Base-by-base conservation (phyloP, 2,797 vertebrate genomes). In the Melanotaenia nigrans region DNA sequence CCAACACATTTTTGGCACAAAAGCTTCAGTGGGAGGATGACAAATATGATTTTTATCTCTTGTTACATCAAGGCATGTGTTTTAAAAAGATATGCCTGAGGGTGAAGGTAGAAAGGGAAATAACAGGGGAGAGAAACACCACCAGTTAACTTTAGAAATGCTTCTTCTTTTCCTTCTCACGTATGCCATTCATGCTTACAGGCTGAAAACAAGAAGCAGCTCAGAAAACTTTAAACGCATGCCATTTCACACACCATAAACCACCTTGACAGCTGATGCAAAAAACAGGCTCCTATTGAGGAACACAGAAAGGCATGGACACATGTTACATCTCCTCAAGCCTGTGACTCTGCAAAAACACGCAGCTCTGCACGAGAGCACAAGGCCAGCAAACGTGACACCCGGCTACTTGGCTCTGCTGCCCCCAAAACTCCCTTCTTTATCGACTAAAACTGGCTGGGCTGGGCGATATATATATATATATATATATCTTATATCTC, bases 331-430 rank as follows among this genome's bases (percentile, higher is more conserved):
- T 53, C 56, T 12, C 73, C 61, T 42, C 28, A 35, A 63, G 63
- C 38, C 65, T 38, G 73, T 25, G 58, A 73, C 25, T 56, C 60
- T 38, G 55, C 38, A 38, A 35, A 55, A 73, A 61, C 45, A 63
- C 25, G 54, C 70, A 69, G 67, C 75, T 60, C 54, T 18, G 59
- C 35, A 33, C 1, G 40, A 57, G 61, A 51, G 70, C 85, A 86
- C 80, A 84, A 60, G 82, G 80, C 53, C 0, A 63, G 69, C 64
- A 67, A 84, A 89, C 68, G 77, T 89, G 85, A 87, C 73, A 42
- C 65, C 51, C 1, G 3, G 9, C 58, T 14, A 28, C 55, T 62
- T 58, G n/a, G 60, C 47, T n/a, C 42, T 56, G 63, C 1, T 47
- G 42, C 22, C 45, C 20, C 3, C 6, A 25, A 54, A 18, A 1